Evolutionary conservation across 1,140 invertebrate genomes (phyloP), one percentile per base, ranked within the genome.

Genomic region (Cylas formicarius): DNA sequence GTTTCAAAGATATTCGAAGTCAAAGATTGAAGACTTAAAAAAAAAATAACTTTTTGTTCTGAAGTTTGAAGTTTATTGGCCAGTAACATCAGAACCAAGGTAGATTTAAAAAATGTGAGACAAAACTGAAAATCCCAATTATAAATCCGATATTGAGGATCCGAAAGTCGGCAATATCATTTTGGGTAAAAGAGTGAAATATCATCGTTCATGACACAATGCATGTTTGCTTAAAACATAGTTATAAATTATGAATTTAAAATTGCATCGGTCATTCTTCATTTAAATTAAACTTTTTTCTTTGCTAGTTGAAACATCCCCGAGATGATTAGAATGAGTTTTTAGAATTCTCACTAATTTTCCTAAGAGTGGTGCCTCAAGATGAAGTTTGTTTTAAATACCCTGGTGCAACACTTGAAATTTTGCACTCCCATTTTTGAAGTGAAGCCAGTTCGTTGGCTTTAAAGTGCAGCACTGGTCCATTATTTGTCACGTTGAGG

Each of bases 291-390:
- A 29, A 4, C 13, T 39, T 27, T 14, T 21, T 7, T 14, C 14
- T 39, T 33, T 33, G 8, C 8, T 36, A 39, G 24, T 26, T 26
- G 16, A 16, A 9, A 6, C 37, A 39, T 10, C 21, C 24, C 20
- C 8, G 27, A 41, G 19, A 31, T 41, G 39, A 41, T 18, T 41
- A 29, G 28, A 14, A 34, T 18, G 26, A 41, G 20, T 35, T 41
- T 20, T 41, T 41, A 28, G 39, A 41, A 11, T 20, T 41, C 8
- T 34, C 37, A 39, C 28, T 35, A 9, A 39, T 39, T 35, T 31
- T 39, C 17, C 17, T 39, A 13, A 24, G 37, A 6, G 11, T 7
- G 6, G n/a, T 16, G 7, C 16, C 39, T 38, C 10, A 11, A 13
- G 8, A 32, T 29, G 17, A 31, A 13, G 17, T 41, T 7, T 16